Conservation (phyloP, 2,113 vertebrate species). For the Ammodytes marinus region DNA sequence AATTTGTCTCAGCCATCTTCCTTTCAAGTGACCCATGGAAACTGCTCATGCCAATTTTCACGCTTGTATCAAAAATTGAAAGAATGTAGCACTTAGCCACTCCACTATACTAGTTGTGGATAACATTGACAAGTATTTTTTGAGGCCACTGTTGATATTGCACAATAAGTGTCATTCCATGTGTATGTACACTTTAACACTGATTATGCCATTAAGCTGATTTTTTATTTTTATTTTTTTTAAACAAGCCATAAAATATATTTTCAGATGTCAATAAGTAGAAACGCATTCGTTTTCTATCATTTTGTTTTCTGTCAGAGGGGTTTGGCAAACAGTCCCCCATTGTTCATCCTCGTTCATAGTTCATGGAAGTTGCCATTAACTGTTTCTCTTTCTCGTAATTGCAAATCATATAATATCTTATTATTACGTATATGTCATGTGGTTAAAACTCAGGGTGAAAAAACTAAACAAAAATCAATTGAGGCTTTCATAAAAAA, state of each 20-base stretch:
- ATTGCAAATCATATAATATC: slow-evolving; percentile 53
- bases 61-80: no score
- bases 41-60: no score
- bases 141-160: slow-evolving; percentile 51
- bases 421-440: slow-evolving; percentile 11
- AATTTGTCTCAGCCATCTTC: no score
- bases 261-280: slow-evolving; percentile 30
- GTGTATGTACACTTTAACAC: slow-evolving; percentile 57
- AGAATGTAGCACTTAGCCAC: no score
- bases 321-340: neutral
- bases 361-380: neutral
- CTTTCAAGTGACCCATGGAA: no score
- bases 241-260: slow-evolving; percentile 67
- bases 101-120: neutral
- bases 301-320: neutral
- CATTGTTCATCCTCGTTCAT: slow-evolving; percentile 4
- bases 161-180: slow-evolving; percentile 71
- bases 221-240: slow-evolving; percentile 16
- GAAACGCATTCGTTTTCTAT: slow-evolving; percentile 8
- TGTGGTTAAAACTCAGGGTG: slow-evolving; percentile 81
- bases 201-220: slow-evolving; percentile 29
- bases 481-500: slow-evolving; percentile 55
- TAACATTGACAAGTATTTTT: slow-evolving; percentile 27
- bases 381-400: slow-evolving; percentile 33
- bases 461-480: slow-evolving; percentile 48